Conservation (phyloP, 2,113 vertebrate genomes). For the Colossoma macropomum region DNA sequence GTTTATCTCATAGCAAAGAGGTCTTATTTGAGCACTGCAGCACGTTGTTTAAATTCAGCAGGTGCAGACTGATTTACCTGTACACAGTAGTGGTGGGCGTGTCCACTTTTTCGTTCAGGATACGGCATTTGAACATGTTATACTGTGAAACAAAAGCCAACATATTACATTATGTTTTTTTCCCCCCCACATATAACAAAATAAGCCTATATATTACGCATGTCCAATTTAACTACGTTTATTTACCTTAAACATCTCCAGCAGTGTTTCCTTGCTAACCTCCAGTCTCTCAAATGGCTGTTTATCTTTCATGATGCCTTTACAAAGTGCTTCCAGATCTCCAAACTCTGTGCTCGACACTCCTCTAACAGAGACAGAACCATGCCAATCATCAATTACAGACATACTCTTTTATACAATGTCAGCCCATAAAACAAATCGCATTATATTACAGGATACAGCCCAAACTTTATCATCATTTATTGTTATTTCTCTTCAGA, state of each 20-base stretch:
- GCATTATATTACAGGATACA: no score
- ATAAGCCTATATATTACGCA: neutral
- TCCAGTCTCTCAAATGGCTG: conserved; percentile 95
- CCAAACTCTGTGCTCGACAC: conserved; percentile 94
- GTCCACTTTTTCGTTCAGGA: conserved; percentile 95
- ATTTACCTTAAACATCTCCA: conserved; percentile 96
- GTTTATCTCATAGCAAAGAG: no score
- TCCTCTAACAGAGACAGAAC: conserved; percentile 72
- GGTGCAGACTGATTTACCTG: conserved; percentile 75
- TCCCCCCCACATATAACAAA: neutral
- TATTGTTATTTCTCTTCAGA: neutral
- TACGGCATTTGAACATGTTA: conserved; percentile 97
- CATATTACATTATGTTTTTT: neutral
- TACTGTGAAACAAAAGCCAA: conserved; percentile 80
- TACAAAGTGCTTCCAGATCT: conserved; percentile 89
- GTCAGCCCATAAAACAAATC: no score
- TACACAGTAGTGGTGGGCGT: conserved; percentile 97
- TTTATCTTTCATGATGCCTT: conserved; percentile 94
- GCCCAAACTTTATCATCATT: neutral
- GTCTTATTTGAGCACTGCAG: neutral
- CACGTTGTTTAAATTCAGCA: neutral
- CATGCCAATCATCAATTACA: neutral
- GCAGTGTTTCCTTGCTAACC: conserved; percentile 90
- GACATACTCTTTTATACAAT: neutral
- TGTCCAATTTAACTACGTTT: no score